Evolutionary conservation across 2,888 invertebrate species (phyloP).

Genomic region (Dynastes hyllus): DNA sequence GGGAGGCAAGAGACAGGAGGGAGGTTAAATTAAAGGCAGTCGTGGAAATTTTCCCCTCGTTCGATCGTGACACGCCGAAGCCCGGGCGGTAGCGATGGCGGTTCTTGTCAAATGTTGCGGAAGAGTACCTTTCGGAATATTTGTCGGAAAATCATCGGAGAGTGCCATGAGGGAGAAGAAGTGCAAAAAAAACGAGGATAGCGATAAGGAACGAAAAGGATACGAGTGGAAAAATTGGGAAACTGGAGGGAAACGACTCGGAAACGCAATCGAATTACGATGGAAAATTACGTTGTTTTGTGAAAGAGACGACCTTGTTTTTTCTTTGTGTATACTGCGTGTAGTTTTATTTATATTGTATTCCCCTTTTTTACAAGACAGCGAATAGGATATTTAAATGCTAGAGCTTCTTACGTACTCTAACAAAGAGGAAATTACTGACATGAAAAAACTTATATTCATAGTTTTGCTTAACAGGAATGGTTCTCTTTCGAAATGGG

Average conservation of each 20-base stretch:
- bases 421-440: no score
- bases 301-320: neutral
- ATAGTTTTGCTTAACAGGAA: no score
- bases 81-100: conserved; percentile 17
- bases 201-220: neutral
- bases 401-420: no score
- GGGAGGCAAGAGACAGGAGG: neutral
- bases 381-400: no score
- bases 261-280: conserved; percentile 39
- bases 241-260: conserved; percentile 35
- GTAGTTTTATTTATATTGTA: no score
- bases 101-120: conserved; percentile 42
- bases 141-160: conserved; percentile 37
- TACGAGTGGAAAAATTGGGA: conserved; percentile 3
- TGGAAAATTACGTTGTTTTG: conserved; percentile 36
- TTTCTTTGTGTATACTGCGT: neutral
- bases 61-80: neutral
- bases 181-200: conserved; percentile 4
- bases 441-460: no score
- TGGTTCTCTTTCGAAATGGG: no score
- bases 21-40: conserved; percentile 17
- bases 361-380: no score
- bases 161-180: neutral
- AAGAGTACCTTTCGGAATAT: conserved; percentile 38
- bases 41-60: conserved; percentile 23